phyloP scores from a whole-genome alignment of 2,113 vertebrate genomes.

The Coryphaenoides rupestris region DNA sequence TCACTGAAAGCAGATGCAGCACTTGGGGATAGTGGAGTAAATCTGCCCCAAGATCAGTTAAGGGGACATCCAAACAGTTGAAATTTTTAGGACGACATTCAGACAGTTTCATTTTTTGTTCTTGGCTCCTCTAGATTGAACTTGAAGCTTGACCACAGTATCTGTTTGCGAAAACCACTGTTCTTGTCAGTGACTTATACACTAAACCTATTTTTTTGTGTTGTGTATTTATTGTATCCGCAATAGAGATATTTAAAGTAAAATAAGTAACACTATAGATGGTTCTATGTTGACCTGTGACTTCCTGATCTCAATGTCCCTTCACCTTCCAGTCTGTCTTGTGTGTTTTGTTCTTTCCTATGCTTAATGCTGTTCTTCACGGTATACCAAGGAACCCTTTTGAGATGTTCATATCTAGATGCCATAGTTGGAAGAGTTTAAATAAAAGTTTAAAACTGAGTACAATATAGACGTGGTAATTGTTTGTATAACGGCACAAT shows the following conservation, averaged over 20 bases:
- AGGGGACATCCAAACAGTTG: no score
- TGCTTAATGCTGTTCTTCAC: conserved; percentile 17
- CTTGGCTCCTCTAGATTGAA: no score
- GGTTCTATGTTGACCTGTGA: conserved; percentile 10
- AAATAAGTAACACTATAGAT: neutral
- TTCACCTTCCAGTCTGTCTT: neutral
- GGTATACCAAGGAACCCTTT: conserved; percentile 19
- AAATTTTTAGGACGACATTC: no score
- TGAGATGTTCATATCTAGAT: conserved; percentile 48
- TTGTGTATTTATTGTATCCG: neutral
- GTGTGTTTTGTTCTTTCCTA: conserved; percentile 32
- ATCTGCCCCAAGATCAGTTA: no score
- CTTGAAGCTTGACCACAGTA: no score
- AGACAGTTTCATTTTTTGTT: no score
- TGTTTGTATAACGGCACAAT: conserved; percentile 4
- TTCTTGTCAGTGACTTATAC: neutral
- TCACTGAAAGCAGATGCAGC: no score
- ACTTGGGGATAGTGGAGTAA: no score
- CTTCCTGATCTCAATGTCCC: conserved; percentile 29
- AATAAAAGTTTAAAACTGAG: conserved; percentile 57
- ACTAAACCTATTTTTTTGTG: neutral
- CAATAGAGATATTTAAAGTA: neutral
- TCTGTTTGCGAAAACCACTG: no score
- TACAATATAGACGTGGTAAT: conserved; percentile 35
- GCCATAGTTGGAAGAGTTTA: conserved; percentile 28